Evolutionary conservation across 2,113 vertebrate species (phyloP).

Genomic region (Myanophis thanlyinensis): DNA sequence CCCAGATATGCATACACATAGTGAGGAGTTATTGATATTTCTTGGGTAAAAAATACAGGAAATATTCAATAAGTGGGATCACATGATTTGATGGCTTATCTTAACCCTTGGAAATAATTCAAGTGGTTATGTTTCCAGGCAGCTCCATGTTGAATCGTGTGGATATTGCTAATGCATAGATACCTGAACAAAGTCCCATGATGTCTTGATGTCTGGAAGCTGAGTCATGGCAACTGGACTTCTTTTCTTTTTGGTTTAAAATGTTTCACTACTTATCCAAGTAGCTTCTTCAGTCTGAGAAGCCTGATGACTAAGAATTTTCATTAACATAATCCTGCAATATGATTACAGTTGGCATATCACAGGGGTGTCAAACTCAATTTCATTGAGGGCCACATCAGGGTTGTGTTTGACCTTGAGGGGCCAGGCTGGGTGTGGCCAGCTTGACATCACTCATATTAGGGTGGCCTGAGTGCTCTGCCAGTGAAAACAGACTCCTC

Average conservation of each 20-base stretch:
- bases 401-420: no score
- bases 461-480: no score
- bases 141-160: background rate
- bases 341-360: background rate
- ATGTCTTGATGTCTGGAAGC: background rate
- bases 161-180: background rate
- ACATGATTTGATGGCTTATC: background rate
- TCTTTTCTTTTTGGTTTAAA: background rate
- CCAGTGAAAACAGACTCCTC: no score
- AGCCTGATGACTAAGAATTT: background rate
- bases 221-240: background rate
- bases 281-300: background rate
- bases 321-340: background rate
- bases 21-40: background rate
- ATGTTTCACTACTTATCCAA: background rate
- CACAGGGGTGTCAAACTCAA: no score
- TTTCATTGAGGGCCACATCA: no score
- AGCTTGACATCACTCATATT: no score
- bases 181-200: background rate
- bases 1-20: background rate
- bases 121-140: background rate
- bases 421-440: no score
- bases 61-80: background rate
- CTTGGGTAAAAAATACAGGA: background rate
- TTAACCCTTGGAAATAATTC: background rate